Conservation (phyloP, 2,113 vertebrate species). For the Vidua chalybeata region DNA sequence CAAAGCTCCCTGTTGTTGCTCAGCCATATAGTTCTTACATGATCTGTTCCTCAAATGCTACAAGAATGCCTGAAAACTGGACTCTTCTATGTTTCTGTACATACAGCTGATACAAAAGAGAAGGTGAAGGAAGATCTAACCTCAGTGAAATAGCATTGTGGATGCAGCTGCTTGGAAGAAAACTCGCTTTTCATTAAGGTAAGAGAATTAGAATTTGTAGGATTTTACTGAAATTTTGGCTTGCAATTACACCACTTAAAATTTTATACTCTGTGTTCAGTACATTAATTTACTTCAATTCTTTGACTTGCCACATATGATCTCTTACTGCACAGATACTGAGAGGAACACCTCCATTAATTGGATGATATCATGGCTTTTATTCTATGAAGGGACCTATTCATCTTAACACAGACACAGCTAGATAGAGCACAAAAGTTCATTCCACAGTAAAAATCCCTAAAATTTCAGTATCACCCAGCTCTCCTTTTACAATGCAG, state of each 20-base stretch:
- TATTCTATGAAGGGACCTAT: not conserved
- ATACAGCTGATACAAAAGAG: not conserved
- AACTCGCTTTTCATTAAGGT: not conserved
- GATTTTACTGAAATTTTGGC: not conserved
- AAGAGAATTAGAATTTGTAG: not conserved
- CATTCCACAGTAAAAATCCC: not conserved
- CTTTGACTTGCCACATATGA: not conserved
- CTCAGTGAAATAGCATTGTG: not conserved
- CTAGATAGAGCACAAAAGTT: not conserved
- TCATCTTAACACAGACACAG: not conserved
- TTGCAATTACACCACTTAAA: not conserved
- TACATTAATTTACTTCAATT: not conserved
- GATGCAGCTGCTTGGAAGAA: not conserved
- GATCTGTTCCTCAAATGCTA: not conserved
- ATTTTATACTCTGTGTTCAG: not conserved
- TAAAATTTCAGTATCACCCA: not conserved
- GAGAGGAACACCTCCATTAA: not conserved
- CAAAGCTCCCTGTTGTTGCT: not conserved
- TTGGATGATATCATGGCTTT: not conserved
- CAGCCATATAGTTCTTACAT: not conserved
- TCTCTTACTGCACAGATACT: not conserved
- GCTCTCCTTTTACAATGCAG: not conserved
- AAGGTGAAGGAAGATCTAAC: not conserved
- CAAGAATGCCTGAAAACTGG: not conserved
- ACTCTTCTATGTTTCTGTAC: not conserved